Percentiles rank a stretch among this genome's conserved stretches.
These are phyloP conservation scores for Stomatorhinus ivindoensis DNA, from an alignment of 2,113 vertebrate genomes.

Conservation along the genomic window DNA sequence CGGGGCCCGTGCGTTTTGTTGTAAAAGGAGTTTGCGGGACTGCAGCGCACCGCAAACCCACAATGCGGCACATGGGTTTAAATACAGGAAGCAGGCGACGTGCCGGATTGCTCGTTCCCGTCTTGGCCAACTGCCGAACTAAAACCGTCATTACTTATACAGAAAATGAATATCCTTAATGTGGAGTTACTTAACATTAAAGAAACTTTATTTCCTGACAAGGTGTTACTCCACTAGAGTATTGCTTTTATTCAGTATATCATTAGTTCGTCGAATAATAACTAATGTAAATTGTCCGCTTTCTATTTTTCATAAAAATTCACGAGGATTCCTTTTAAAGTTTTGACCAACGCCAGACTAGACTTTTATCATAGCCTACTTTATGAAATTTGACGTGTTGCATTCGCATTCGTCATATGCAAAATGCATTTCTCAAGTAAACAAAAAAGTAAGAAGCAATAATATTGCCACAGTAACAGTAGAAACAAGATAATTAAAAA, in stretches of 20 bases:
- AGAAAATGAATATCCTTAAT: not conserved
- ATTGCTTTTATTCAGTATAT: not conserved
- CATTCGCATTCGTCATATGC: not conserved
- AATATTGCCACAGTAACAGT: not conserved
- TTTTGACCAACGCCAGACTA: not conserved
- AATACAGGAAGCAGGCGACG: not conserved
- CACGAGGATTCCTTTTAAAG: not conserved
- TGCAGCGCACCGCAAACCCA: not conserved
- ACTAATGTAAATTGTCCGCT: not conserved
- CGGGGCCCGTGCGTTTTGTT: not conserved
- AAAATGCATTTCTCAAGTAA: not conserved
- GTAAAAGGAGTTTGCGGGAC: not conserved
- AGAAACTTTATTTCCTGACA: not conserved
- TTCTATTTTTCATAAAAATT: not conserved
- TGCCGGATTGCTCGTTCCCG: constrained; percentile 29
- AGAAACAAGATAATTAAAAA: not conserved
- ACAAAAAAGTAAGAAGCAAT: not conserved
- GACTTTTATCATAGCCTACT: not conserved
- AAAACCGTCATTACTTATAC: not conserved
- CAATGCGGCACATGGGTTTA: not conserved
- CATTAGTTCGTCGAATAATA: not conserved
- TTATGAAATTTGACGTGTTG: not conserved
- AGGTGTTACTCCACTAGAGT: not conserved
- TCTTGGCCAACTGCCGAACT: not conserved
- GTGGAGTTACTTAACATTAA: not conserved